phyloP scores from a whole-genome alignment of 2,888 invertebrate species.

The Andrena fulva region DNA sequence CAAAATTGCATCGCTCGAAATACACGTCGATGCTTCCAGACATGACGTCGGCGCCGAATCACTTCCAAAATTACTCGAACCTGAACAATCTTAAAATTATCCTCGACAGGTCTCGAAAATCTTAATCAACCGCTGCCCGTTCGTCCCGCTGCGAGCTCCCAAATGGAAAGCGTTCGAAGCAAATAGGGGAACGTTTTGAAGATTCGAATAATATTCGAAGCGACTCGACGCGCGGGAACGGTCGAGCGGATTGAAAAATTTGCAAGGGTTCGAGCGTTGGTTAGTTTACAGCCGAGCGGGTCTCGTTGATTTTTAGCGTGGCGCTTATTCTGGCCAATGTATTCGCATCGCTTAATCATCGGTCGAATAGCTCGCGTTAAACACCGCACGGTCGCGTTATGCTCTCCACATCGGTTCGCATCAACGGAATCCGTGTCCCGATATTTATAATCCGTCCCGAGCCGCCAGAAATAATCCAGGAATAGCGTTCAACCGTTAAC shows the following conservation, averaged over 20 bases:
- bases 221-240: no score
- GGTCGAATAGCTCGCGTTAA: constrained; percentile 30
- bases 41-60: no score
- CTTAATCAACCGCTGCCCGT: no score
- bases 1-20: not conserved
- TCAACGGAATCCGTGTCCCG: constrained; percentile 44
- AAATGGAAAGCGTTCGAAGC: no score
- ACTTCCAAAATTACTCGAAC: no score
- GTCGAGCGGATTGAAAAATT: not conserved
- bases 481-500: constrained; percentile 57
- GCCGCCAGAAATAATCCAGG: constrained; percentile 45
- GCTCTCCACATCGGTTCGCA: constrained; percentile 14
- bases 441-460: constrained; percentile 51
- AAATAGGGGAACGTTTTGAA: no score
- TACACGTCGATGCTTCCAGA: not conserved
- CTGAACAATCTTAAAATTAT: no score
- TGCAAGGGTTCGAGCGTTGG: not conserved
- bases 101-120: no score
- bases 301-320: constrained; percentile 15
- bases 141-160: no score
- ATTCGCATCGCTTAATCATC: constrained; percentile 36
- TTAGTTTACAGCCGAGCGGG: constrained; percentile 1
- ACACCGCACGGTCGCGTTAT: constrained; percentile 14
- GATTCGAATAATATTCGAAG: no score
- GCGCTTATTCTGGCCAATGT: constrained; percentile 31